Evolutionary conservation across 2,888 invertebrate genomes (phyloP), one percentile per base, ranked within the genome.

Genomic region (Leptinotarsa haldemani): DNA sequence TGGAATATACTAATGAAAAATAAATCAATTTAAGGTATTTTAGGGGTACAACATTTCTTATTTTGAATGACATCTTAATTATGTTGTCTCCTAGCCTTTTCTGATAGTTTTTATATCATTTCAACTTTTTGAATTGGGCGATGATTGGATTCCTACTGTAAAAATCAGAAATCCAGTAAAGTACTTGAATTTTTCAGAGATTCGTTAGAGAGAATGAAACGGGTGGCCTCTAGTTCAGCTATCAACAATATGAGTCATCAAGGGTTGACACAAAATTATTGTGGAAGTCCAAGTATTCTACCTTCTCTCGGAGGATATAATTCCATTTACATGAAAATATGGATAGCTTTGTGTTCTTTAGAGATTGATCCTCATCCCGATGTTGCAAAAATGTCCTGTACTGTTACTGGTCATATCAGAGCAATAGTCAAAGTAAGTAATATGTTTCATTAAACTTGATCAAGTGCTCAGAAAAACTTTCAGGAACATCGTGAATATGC

Each of bases 341-440:
- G 98, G 98, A 90, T 92, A 80, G 93, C 94, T 22, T 89, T 99
- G 79, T 89, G 92, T 76, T 89, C 91, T 74, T 91, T 98, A 83
- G 92, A 95, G 73, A 90, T 91, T 75, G 99, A 99, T 90, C 98
- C 99, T 1, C 93, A 94, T 87, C 95, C 95, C 3, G 92, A 93
- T 70, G 95, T 98, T 4, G 90, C 94, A 1, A 88, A 90, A 73
- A 92, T 96, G 90, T 95, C 97, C 7, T 91, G 90, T 79, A 92
- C 92, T 82, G 91, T 98, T 71, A 94, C 96, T 50, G 92, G 91
- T 78, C 91, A 95, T 84, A 93, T 98, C 80, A 90, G 93, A 74
- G 91, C 91, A 82, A 94, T 95, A 89, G 81, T 85, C 22, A 85
- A 85, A 79, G 94, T 93, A 83, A 84, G 76, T 22, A 40, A 56